Conservation (phyloP, 2,113 vertebrate species). For the Bothrops jararaca region DNA sequence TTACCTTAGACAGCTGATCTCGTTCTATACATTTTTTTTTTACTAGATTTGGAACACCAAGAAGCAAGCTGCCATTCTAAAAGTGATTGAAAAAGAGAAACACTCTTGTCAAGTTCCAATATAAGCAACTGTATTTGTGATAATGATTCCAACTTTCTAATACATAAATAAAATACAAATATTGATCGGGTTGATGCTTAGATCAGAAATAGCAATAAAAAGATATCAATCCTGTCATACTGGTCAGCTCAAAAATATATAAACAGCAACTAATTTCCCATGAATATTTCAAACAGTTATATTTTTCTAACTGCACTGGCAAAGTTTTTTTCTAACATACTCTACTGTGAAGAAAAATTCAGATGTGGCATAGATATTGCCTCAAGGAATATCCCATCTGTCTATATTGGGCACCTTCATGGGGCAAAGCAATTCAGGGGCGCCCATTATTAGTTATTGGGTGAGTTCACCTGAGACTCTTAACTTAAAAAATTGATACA, state of each 20-base stretch:
- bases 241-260: neutral
- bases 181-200: neutral
- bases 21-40: slow-evolving; percentile 45
- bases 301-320: neutral
- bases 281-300: neutral
- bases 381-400: neutral
- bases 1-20: slow-evolving; percentile 44
- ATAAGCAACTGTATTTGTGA: neutral
- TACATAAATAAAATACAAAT: neutral
- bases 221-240: neutral
- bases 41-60: slow-evolving; percentile 43
- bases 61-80: slow-evolving; percentile 31
- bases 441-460: neutral
- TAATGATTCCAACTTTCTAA: neutral
- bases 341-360: neutral
- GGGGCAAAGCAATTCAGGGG: neutral
- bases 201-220: neutral
- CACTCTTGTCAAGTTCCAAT: slow-evolving; percentile 19
- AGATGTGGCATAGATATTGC: neutral
- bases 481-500: neutral
- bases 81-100: slow-evolving; percentile 34
- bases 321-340: neutral
- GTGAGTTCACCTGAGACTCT: neutral
- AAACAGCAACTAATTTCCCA: neutral
- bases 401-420: neutral